These are phyloP conservation scores for Myopa testacea DNA, from an alignment of 2,888 invertebrate genomes.

Conservation along the genomic window DNA sequence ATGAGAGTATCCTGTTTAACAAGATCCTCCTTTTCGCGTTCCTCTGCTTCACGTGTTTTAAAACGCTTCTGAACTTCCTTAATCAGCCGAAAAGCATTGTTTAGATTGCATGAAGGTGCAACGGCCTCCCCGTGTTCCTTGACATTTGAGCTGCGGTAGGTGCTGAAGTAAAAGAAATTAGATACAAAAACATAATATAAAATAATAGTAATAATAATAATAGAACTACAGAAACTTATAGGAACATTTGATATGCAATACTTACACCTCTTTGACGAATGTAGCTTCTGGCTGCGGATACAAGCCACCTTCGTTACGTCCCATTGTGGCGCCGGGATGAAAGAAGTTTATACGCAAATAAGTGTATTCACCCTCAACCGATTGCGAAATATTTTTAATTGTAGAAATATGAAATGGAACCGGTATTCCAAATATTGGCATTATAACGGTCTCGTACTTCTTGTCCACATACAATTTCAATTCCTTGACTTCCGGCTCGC, in stretches of 20 bases:
- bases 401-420: constrained; percentile 99
- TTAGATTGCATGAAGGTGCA: constrained; percentile 94
- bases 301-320: constrained; percentile 88
- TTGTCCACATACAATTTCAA: constrained; percentile 94
- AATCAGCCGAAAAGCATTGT: constrained; percentile 96
- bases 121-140: constrained; percentile 96
- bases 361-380: constrained; percentile 97
- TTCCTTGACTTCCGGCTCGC: constrained; percentile 92
- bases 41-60: constrained; percentile 98
- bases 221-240: background rate
- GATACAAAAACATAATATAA: background rate
- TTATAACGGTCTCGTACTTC: constrained; percentile 98
- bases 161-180: constrained; percentile 70
- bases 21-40: constrained; percentile 97
- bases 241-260: constrained; percentile 49
- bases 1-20: constrained; percentile 98
- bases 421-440: constrained; percentile 95
- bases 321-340: constrained; percentile 97
- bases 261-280: constrained; percentile 97
- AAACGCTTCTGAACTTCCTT: constrained; percentile 99
- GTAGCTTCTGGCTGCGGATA: constrained; percentile 96
- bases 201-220: too few species aligned
- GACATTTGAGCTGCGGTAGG: constrained; percentile 96
- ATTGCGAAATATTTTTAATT: constrained; percentile 98
- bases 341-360: constrained; percentile 98